phyloP scores from a whole-genome alignment of 2,797 vertebrate genomes.

The Aratinga solstitialis region DNA sequence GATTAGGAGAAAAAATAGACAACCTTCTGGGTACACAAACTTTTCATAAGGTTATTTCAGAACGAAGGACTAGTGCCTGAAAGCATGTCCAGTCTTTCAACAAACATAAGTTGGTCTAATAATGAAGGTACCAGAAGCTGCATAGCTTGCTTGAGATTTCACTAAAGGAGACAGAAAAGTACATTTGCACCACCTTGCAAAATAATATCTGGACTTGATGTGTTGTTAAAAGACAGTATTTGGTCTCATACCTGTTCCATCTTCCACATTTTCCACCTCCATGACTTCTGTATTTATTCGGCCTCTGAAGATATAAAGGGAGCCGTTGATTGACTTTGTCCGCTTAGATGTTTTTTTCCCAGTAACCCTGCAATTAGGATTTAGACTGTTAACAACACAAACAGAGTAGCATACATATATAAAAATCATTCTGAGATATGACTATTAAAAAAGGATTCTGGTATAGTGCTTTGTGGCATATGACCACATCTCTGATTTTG shows the following conservation, averaged over 20 bases:
- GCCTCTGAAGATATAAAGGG: constrained; percentile 92
- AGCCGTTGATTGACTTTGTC: constrained; percentile 96
- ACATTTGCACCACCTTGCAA: background rate
- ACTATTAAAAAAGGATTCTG: background rate
- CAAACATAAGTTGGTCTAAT: background rate
- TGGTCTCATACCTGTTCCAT: constrained; percentile 83
- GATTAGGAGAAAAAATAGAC: constrained; percentile 26
- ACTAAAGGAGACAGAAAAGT: background rate
- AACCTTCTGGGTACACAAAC: background rate
- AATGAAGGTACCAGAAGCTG: background rate
- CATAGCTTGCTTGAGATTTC: background rate
- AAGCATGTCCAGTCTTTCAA: background rate
- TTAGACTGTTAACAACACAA: constrained; percentile 12
- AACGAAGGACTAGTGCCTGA: background rate
- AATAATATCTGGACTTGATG: background rate
- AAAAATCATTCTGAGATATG: background rate
- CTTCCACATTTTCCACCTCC: constrained; percentile 92
- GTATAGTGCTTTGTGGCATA: background rate
- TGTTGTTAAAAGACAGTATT: background rate
- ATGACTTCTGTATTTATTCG: constrained; percentile 91
- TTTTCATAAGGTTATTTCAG: background rate
- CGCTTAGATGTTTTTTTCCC: constrained; percentile 95
- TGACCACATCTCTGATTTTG: background rate
- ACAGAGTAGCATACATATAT: background rate
- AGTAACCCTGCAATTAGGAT: constrained; percentile 85